phyloP scores from a whole-genome alignment of 2,113 vertebrate genomes.

The Pituophis catenifer region DNA sequence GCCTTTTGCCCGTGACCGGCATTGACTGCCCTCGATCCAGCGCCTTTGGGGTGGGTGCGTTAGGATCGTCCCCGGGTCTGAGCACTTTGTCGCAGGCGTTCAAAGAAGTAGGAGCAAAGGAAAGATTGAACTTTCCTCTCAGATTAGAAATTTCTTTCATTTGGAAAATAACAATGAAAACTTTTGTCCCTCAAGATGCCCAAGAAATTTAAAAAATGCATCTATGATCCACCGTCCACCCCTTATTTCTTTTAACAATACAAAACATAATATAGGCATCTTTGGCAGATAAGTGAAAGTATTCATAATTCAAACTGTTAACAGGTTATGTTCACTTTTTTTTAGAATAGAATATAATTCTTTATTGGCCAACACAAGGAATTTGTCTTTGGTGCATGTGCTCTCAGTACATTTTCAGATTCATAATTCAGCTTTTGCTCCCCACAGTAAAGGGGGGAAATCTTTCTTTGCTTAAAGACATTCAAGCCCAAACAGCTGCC shows the following conservation, averaged over 20 bases:
- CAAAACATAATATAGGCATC: background rate
- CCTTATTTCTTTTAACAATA: background rate
- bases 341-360: too few species aligned
- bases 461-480: background rate
- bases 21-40: background rate
- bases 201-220: background rate
- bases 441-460: background rate
- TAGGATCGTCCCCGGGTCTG: background rate
- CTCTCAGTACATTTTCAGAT: background rate
- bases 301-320: background rate
- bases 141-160: background rate
- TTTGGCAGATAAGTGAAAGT: background rate
- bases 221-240: background rate
- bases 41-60: background rate
- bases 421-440: background rate
- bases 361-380: too few species aligned
- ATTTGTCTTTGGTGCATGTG: too few species aligned
- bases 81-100: background rate
- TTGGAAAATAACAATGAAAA: background rate
- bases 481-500: background rate
- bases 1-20: background rate
- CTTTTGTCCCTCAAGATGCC: background rate
- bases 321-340: background rate
- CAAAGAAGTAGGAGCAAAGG: background rate
- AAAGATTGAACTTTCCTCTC: background rate